Evolutionary conservation across 2,113 vertebrate genomes (phyloP).

Genomic region (Ceyx cyanopectus): DNA sequence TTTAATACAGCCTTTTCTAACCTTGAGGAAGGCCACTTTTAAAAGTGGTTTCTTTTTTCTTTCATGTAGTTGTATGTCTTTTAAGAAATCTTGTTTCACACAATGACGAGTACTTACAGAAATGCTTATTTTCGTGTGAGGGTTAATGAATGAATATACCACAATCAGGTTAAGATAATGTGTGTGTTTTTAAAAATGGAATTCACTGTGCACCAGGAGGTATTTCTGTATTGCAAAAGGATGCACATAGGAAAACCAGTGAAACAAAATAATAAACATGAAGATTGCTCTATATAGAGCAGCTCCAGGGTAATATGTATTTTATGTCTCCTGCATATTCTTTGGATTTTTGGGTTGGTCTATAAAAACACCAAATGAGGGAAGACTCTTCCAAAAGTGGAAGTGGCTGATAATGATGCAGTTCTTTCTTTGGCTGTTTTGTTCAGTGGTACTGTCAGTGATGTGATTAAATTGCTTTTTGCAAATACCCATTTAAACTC

Average conservation of each 20-base stretch:
- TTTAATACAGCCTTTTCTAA: neutral
- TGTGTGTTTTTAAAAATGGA: neutral
- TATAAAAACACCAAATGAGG: neutral
- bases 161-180: fast-evolving
- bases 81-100: neutral
- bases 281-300: neutral
- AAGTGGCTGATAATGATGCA: neutral
- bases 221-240: neutral
- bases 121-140: neutral
- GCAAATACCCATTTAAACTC: neutral
- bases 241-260: neutral
- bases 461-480: neutral
- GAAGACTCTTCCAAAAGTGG: neutral
- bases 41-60: neutral
- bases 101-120: neutral
- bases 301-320: neutral
- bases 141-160: neutral
- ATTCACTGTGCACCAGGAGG: neutral
- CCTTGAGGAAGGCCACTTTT: neutral
- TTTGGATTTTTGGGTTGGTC: neutral
- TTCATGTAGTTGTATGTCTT: neutral
- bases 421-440: neutral
- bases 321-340: neutral
- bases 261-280: neutral
- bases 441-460: neutral